These are phyloP conservation scores for Asbolus verrucosus DNA, from an alignment of 1,140 invertebrate genomes.

Conservation along the genomic window DNA sequence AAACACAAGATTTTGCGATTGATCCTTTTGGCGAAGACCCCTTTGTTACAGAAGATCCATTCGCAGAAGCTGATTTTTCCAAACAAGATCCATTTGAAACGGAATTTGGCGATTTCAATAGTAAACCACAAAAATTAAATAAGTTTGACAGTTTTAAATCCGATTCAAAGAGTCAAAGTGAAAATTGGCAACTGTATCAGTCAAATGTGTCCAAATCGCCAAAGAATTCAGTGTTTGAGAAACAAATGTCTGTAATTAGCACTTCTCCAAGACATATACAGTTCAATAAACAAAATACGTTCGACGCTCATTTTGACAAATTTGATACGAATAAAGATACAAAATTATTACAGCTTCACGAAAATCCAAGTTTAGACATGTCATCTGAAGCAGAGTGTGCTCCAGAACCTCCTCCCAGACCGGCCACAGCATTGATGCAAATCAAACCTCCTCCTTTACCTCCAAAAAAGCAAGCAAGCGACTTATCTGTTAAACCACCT, in stretches of 20 bases:
- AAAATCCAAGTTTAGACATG: conserved; percentile 59
- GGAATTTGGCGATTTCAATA: conserved; percentile 62
- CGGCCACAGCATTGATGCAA: conserved; percentile 67
- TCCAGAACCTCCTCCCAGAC: conserved; percentile 79
- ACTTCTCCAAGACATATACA: conserved; percentile 51
- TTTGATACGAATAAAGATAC: conserved; percentile 43
- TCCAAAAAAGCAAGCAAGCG: conserved; percentile 77
- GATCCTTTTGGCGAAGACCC: conserved; percentile 81
- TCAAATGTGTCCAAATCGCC: conserved; percentile 55
- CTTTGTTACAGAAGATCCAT: conserved; percentile 75
- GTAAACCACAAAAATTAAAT: conserved; percentile 22
- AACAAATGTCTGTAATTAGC: conserved; percentile 49
- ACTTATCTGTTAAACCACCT: conserved; percentile 69
- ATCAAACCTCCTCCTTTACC: conserved; percentile 85
- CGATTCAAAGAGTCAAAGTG: conserved; percentile 29
- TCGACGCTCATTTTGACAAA: conserved; percentile 53
- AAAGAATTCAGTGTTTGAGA: conserved; percentile 50
- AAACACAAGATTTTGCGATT: conserved; percentile 62
- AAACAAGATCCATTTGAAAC: conserved; percentile 74
- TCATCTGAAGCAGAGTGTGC: conserved; percentile 65
- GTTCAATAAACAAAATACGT: conserved; percentile 56
- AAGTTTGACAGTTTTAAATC: conserved; percentile 45
- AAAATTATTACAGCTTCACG: conserved; percentile 51
- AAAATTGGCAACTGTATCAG: conserved; percentile 38
- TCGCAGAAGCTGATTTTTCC: conserved; percentile 69